phyloP scores from a whole-genome alignment of 2,797 vertebrate species.

The Sebastes trivittatus region DNA sequence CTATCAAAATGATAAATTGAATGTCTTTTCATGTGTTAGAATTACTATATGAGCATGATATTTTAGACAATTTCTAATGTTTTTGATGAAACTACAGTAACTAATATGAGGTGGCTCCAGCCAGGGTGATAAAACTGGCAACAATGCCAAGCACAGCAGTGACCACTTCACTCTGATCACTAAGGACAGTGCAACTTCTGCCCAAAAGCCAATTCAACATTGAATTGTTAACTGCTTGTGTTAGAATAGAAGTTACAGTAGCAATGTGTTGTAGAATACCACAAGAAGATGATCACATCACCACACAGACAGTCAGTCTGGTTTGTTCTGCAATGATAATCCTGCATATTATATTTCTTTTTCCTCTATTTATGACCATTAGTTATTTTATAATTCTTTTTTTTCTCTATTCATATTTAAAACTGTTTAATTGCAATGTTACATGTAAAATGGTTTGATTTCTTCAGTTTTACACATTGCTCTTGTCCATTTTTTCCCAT shows the following conservation, averaged over 20 bases:
- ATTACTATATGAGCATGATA: neutral
- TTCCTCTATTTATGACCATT: neutral
- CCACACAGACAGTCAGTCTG: neutral
- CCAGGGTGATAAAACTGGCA: neutral
- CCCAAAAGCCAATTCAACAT: neutral
- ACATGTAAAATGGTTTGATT: neutral
- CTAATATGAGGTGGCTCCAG: neutral
- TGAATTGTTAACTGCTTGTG: neutral
- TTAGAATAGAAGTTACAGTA: neutral
- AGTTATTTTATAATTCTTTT: neutral
- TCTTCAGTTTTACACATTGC: neutral
- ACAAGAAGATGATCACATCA: neutral
- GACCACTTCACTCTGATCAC: neutral
- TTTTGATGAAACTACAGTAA: neutral
- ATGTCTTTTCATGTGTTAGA: neutral
- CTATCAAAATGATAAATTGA: neutral
- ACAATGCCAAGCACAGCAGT: neutral
- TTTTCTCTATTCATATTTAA: neutral
- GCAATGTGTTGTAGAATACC: neutral
- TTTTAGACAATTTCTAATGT: neutral
- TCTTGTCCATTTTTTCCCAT: neutral
- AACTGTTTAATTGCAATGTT: neutral
- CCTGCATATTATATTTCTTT: neutral
- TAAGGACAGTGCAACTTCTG: neutral
- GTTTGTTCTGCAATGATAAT: neutral